A percentile compares a stretch with the other conserved stretches of the same genome.
Conservation (phyloP, 1,140 invertebrate genomes). For the Drosophila equinoxialis region DNA sequence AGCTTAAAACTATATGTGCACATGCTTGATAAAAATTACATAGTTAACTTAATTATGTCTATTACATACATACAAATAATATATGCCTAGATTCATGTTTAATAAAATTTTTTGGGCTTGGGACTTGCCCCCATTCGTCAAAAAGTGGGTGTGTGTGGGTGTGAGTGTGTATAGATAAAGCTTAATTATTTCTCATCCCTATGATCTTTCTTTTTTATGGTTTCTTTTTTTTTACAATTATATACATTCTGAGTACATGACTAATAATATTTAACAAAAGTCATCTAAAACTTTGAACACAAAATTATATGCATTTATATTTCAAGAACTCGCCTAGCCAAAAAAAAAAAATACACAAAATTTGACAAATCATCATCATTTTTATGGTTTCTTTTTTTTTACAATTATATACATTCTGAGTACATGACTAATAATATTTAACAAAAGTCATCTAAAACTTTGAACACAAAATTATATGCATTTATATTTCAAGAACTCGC, state of each 20-base stretch:
- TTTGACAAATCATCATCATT: not conserved
- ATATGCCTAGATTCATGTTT: slow-evolving; percentile 5
- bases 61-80: not conserved
- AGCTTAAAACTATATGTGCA: slow-evolving; percentile 56
- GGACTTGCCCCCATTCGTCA: not conserved
- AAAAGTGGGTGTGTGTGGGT: not conserved
- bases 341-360: not conserved
- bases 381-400: slow-evolving; percentile 19
- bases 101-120: not conserved
- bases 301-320: slow-evolving; percentile 35
- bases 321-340: not conserved
- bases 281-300: slow-evolving; percentile 60
- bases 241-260: slow-evolving; percentile 47
- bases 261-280: slow-evolving; percentile 77
- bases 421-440: slow-evolving; percentile 71
- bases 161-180: slow-evolving; percentile 5
- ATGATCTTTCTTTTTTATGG: slow-evolving; percentile 12
- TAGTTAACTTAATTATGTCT: not conserved
- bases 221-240: slow-evolving; percentile 12
- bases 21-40: slow-evolving; percentile 32
- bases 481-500: slow-evolving; percentile 10
- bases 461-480: slow-evolving; percentile 55
- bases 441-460: slow-evolving; percentile 63
- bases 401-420: slow-evolving; percentile 40
- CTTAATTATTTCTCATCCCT: not conserved